phyloP scores from a whole-genome alignment of 2,113 vertebrate genomes.

The Picathartes gymnocephalus region DNA sequence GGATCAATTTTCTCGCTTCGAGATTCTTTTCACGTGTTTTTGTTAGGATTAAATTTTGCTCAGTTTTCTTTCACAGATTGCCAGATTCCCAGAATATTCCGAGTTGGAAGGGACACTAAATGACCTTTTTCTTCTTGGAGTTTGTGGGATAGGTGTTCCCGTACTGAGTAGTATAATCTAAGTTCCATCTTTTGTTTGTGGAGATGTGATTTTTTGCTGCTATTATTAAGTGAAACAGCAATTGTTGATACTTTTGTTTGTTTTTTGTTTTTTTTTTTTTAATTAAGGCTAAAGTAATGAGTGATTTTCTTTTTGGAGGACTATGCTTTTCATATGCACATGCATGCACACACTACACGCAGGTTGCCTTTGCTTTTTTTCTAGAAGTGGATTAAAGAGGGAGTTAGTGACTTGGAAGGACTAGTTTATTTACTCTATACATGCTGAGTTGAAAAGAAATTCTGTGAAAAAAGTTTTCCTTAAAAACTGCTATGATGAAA shows the following conservation, averaged over 20 bases:
- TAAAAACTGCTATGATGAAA: not conserved
- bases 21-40: not conserved
- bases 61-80: not conserved
- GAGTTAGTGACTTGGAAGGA: not conserved
- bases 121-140: not conserved
- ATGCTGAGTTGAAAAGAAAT: not conserved
- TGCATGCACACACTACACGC: not conserved
- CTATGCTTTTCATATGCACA: accelerated
- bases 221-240: not conserved
- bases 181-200: not conserved
- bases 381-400: not conserved
- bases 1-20: not conserved
- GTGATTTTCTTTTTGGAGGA: not conserved
- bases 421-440: not conserved
- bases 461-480: not conserved
- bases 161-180: not conserved
- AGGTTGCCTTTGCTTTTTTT: not conserved
- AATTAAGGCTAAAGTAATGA: not conserved
- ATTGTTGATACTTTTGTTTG: not conserved
- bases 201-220: not conserved
- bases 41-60: not conserved
- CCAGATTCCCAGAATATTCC: not conserved
- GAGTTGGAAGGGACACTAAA: not conserved
- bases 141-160: not conserved
- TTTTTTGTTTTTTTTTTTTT: not conserved